Evolutionary conservation across 2,113 vertebrate species (phyloP).

Genomic region (Clarias gariepinus): DNA sequence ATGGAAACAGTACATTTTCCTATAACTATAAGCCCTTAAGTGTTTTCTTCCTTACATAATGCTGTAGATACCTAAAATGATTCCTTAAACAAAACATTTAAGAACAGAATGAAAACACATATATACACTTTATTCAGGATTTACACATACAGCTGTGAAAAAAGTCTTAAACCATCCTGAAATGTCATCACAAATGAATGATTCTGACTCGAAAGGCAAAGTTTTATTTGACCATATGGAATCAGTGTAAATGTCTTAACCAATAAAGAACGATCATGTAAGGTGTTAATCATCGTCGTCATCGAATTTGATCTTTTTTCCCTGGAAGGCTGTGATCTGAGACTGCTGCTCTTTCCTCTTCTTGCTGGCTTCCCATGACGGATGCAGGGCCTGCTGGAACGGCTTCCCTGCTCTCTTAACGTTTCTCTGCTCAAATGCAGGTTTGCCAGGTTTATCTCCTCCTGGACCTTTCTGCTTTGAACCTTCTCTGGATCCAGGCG

Average conservation of each 20-base stretch:
- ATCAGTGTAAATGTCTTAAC: neutral
- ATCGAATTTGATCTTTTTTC: conserved; percentile 95
- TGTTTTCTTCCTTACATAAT: neutral
- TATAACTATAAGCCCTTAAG: neutral
- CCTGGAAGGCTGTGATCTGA: conserved; percentile 88
- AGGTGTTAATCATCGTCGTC: conserved; percentile 60
- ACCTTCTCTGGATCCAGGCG: conserved; percentile 10
- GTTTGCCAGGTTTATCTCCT: conserved; percentile 36
- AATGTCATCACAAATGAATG: neutral
- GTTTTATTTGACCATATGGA: neutral
- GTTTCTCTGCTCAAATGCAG: conserved; percentile 54
- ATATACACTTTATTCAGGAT: conserved; percentile 23
- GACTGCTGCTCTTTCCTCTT: conserved; percentile 86
- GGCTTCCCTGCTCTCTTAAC: conserved; percentile 52
- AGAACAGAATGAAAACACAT: neutral
- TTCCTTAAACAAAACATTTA: neutral
- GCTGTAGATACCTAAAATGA: neutral
- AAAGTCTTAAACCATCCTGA: neutral
- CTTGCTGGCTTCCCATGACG: conserved; percentile 96
- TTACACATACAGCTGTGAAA: neutral
- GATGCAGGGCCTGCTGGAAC: conserved; percentile 82
- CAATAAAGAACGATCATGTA: neutral
- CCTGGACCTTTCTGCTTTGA: neutral
- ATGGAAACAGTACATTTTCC: neutral
- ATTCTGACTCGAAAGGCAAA: neutral